Percentiles rank a stretch among this genome's conserved stretches.
Evolutionary conservation across 2,888 invertebrate species (phyloP).

Genomic region (Agrotis clavis): DNA sequence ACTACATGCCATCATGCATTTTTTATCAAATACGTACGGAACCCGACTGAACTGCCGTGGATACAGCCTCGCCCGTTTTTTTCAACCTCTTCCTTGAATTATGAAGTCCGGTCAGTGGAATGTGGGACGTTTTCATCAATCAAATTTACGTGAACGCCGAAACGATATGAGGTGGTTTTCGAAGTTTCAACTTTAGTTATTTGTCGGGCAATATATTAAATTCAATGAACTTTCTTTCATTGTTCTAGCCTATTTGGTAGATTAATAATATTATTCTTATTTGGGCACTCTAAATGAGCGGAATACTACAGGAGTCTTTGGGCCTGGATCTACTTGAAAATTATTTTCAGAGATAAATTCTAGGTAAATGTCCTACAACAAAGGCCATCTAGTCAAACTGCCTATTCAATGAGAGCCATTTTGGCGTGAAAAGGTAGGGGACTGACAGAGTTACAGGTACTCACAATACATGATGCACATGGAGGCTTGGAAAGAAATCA

Average conservation of each 20-base stretch:
- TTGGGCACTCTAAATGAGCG: too few species aligned
- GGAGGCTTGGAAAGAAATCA: too few species aligned
- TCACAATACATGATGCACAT: too few species aligned
- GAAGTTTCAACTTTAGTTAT: conserved; percentile 19
- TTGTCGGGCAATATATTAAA: conserved; percentile 1
- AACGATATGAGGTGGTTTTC: conserved; percentile 50
- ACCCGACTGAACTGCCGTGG: conserved; percentile 31
- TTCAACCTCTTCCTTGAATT: conserved; percentile 73
- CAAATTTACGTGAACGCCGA: conserved; percentile 74
- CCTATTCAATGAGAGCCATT: too few species aligned
- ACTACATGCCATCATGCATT: conserved; percentile 14
- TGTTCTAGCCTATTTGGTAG: neutral
- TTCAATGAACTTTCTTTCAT: neutral
- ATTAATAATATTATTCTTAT: neutral
- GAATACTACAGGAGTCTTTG: too few species aligned
- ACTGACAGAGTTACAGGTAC: too few species aligned
- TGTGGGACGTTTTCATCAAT: conserved; percentile 81
- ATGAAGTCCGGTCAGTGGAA: conserved; percentile 68
- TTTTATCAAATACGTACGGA: conserved; percentile 44
- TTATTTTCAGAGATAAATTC: too few species aligned
- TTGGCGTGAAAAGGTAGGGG: too few species aligned
- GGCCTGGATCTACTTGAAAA: too few species aligned
- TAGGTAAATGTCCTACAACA: too few species aligned
- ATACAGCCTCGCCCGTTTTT: conserved; percentile 57
- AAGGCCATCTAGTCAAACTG: too few species aligned